Evolutionary conservation across 2,888 invertebrate species (phyloP).

Genomic region (Caenorhabditis becei): DNA sequence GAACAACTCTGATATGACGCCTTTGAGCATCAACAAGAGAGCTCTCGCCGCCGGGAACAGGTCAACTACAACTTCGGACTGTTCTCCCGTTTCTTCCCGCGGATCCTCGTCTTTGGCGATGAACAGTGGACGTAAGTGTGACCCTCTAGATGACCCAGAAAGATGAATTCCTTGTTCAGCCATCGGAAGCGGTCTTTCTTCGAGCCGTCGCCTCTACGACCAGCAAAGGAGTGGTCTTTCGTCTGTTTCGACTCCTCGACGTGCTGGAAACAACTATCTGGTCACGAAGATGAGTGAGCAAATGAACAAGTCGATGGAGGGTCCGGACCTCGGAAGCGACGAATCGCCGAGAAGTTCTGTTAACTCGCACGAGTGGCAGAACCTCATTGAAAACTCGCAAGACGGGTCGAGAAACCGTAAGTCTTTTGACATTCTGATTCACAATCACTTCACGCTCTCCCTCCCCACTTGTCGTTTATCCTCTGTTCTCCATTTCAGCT

Average conservation of each 20-base stretch:
- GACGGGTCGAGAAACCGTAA: slow-evolving; percentile 59
- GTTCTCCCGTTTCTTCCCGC: slow-evolving; percentile 49
- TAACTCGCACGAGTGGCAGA: slow-evolving; percentile 66
- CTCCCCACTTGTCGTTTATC: slow-evolving; percentile 7
- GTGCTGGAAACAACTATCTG: slow-evolving; percentile 65
- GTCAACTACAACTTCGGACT: slow-evolving; percentile 48
- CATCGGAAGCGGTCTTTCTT: slow-evolving; percentile 44
- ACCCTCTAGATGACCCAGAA: slow-evolving; percentile 25
- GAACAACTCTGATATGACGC: slow-evolving; percentile 68
- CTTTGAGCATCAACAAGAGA: slow-evolving; percentile 57
- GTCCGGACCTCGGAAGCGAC: slow-evolving; percentile 73
- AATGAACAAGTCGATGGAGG: slow-evolving; percentile 63
- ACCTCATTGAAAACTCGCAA: slow-evolving; percentile 48
- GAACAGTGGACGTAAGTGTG: slow-evolving; percentile 42
- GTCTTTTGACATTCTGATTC: slow-evolving; percentile 2
- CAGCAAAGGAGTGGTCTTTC: slow-evolving; percentile 43
- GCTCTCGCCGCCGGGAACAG: slow-evolving; percentile 44
- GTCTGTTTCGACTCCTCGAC: slow-evolving; percentile 41
- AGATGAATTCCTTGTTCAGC: slow-evolving; percentile 34
- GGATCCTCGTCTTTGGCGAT: slow-evolving; percentile 52
- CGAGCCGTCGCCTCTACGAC: slow-evolving; percentile 53
- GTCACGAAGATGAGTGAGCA: slow-evolving; percentile 65
- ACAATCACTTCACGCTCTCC: slow-evolving; percentile 14
- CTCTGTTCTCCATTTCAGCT: slow-evolving; percentile 67
- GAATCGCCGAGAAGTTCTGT: slow-evolving; percentile 71